phyloP scores from a whole-genome alignment of 2,797 vertebrate genomes.

The Xenops minutus region DNA sequence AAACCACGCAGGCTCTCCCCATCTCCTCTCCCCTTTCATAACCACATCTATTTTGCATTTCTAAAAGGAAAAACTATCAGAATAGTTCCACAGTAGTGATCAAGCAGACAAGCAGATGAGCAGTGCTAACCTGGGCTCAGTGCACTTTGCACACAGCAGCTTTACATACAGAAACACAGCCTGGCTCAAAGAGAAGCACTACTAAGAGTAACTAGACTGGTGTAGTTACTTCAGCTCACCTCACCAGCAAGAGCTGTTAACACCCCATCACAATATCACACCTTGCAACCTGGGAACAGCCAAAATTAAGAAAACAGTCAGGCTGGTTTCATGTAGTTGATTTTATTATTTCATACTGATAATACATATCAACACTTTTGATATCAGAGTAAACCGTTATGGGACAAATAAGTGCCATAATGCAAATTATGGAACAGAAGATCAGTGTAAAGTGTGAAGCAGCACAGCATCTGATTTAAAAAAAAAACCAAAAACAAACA shows the following conservation, averaged over 20 bases:
- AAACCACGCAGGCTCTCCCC: background rate
- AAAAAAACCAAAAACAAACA: background rate
- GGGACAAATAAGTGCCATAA: background rate
- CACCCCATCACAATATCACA: background rate
- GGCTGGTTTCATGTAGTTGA: background rate
- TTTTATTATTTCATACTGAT: slow-evolving; percentile 61
- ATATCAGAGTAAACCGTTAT: slow-evolving; percentile 9
- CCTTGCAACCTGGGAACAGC: background rate
- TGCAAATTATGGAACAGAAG: background rate
- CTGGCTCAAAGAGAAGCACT: background rate
- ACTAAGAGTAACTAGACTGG: too few species aligned
- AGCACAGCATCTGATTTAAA: background rate
- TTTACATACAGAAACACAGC: background rate
- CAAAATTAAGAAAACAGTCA: background rate
- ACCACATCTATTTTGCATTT: background rate
- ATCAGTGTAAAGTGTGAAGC: background rate
- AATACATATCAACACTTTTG: slow-evolving; percentile 33
- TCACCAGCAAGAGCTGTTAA: background rate
- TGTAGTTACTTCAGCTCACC: background rate
- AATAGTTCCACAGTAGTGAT: background rate
- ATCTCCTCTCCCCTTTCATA: background rate
- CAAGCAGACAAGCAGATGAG: background rate
- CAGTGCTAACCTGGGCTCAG: fast-evolving
- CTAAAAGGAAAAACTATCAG: background rate
- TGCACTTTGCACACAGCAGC: background rate